These are phyloP conservation scores for Lutraria lutraria DNA, from an alignment of 2,888 invertebrate genomes.

Conservation along the genomic window DNA sequence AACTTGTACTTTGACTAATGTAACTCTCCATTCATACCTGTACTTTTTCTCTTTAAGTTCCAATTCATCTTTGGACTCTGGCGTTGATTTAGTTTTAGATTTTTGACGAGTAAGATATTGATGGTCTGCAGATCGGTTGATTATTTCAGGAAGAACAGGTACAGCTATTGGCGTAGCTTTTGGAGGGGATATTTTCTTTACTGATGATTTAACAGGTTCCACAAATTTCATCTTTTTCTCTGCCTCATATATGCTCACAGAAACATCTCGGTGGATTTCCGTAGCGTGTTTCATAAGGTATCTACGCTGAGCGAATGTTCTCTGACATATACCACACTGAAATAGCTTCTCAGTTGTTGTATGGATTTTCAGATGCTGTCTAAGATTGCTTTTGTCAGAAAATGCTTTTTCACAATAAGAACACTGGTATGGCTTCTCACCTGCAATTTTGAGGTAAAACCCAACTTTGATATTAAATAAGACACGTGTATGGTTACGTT, in stretches of 20 bases:
- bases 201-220: neutral
- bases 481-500: neutral
- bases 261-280: constrained; percentile 59
- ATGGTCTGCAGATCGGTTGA: constrained; percentile 46
- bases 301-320: constrained; percentile 63
- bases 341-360: constrained; percentile 65
- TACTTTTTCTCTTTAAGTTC: constrained; percentile 38
- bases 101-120: constrained; percentile 58
- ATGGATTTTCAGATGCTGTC: constrained; percentile 64
- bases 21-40: constrained; percentile 21
- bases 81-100: constrained; percentile 23
- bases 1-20: no score
- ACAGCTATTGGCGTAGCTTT: neutral
- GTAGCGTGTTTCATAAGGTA: constrained; percentile 63
- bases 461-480: neutral
- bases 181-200: neutral
- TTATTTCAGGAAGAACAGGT: constrained; percentile 28
- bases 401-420: constrained; percentile 62
- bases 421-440: constrained; percentile 63
- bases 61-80: constrained; percentile 14
- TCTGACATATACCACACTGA: constrained; percentile 60
- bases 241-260: constrained; percentile 42
- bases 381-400: constrained; percentile 62
- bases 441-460: constrained; percentile 9
- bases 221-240: constrained; percentile 26